phyloP scores from a whole-genome alignment of 2,888 invertebrate genomes.

The Gari tellinella region DNA sequence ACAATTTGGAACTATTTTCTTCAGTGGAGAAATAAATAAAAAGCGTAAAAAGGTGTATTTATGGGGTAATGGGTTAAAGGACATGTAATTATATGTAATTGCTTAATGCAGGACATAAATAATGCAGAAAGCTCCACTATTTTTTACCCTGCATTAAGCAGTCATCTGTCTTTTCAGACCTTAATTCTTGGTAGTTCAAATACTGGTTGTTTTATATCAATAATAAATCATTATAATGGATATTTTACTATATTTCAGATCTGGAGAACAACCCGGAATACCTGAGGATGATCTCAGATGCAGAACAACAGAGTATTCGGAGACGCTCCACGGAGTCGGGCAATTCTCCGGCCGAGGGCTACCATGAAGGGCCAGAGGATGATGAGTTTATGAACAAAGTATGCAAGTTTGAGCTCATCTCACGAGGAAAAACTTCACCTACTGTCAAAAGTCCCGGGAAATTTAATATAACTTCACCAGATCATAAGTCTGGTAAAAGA shows the following conservation, averaged over 20 bases:
- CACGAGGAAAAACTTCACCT: constrained; percentile 68
- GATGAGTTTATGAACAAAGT: constrained; percentile 90
- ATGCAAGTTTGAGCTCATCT: constrained; percentile 88
- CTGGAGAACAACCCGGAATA: constrained; percentile 78
- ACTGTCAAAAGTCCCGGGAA: constrained; percentile 58
- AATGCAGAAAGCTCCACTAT: too few relatives aligned
- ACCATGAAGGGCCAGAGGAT: constrained; percentile 84
- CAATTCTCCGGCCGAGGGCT: constrained; percentile 33
- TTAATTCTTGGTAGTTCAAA: too few relatives aligned
- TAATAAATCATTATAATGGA: not conserved
- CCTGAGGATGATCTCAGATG: constrained; percentile 79
- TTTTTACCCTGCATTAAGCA: too few relatives aligned
- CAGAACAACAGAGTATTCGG: constrained; percentile 61
- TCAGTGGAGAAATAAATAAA: too few relatives aligned
- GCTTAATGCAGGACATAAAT: too few relatives aligned
- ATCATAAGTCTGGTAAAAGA: constrained; percentile 48
- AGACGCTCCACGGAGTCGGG: constrained; percentile 51
- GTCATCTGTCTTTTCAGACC: too few relatives aligned
- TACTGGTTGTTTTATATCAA: not conserved
- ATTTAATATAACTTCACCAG: constrained; percentile 49
- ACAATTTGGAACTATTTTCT: too few relatives aligned
- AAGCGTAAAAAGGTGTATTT: too few relatives aligned
- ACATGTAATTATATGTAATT: too few relatives aligned
- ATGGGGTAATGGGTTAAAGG: too few relatives aligned
- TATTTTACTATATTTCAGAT: constrained; percentile 57